These are phyloP conservation scores for Drosophila emarginata DNA, from an alignment of 2,888 invertebrate genomes.

Conservation along the genomic window DNA sequence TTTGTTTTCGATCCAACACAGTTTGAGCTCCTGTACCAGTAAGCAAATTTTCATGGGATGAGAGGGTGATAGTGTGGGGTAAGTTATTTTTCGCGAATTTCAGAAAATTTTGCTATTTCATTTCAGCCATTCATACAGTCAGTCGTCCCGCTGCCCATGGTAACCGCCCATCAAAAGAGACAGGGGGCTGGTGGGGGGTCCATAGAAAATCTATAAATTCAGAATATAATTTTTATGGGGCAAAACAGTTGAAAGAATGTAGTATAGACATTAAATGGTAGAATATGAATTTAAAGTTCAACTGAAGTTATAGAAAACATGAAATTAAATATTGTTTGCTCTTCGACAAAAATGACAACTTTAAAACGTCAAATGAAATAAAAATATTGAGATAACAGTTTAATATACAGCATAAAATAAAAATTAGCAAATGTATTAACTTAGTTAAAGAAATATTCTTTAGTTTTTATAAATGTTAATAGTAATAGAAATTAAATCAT, in stretches of 20 bases:
- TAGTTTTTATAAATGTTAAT: no score
- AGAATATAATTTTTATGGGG: not conserved
- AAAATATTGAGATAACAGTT: no score
- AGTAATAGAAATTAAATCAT: no score
- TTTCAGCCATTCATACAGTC: not conserved
- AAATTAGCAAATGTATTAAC: no score
- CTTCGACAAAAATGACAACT: no score
- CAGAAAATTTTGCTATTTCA: not conserved
- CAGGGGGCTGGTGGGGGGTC: not conserved
- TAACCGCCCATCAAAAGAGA: not conserved
- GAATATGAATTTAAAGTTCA: not conserved
- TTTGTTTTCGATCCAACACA: constrained; percentile 29
- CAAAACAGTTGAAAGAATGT: not conserved
- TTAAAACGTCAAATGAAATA: no score
- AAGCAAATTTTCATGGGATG: not conserved
- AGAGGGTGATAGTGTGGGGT: not conserved
- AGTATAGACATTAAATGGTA: not conserved
- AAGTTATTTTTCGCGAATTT: constrained; percentile 41
- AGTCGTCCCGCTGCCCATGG: not conserved
- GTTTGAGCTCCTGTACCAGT: not conserved
- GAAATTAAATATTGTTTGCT: no score
- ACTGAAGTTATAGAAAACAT: no score
- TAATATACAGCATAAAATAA: no score
- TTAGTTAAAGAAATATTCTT: no score
- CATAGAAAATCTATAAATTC: constrained; percentile 12